Conservation (phyloP, 2,797 vertebrate genomes). For the Microtus agrestis region DNA sequence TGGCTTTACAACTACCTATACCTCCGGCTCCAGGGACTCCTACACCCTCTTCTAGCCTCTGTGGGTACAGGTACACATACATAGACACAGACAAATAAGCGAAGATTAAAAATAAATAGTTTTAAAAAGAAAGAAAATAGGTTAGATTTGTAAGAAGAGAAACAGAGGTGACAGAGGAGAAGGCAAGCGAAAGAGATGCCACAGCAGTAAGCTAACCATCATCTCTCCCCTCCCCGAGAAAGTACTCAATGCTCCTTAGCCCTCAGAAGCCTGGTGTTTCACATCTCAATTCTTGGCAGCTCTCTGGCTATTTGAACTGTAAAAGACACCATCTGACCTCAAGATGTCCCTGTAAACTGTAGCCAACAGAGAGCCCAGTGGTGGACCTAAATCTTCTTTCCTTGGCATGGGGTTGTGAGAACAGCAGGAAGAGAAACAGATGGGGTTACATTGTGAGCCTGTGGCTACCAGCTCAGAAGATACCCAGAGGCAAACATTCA, state of each 20-base stretch:
- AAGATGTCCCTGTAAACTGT: not conserved
- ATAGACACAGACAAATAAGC: not conserved
- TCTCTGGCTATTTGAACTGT: not conserved
- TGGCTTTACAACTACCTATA: not conserved
- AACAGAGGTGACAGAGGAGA: not conserved
- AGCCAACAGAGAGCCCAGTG: not conserved
- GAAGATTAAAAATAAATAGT: not conserved
- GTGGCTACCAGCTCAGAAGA: not conserved
- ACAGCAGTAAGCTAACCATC: not conserved
- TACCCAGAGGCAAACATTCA: not conserved
- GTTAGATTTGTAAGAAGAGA: not conserved
- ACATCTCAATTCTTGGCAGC: not conserved
- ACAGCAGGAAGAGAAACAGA: not conserved
- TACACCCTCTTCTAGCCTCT: not conserved
- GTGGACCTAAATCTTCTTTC: not conserved
- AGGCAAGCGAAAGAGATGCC: not conserved
- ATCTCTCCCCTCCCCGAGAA: not conserved
- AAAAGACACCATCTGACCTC: not conserved
- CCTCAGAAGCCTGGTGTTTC: not conserved
- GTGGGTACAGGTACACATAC: not conserved
- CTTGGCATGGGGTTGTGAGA: not conserved
- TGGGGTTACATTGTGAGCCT: not conserved
- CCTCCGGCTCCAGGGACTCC: not conserved
- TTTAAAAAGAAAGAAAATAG: not conserved
- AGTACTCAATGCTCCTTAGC: accelerated